A percentile compares a stretch with the other conserved stretches of the same genome.
These are phyloP conservation scores for Ormyrus thymus DNA, from an alignment of 2,888 invertebrate genomes.

Conservation along the genomic window DNA sequence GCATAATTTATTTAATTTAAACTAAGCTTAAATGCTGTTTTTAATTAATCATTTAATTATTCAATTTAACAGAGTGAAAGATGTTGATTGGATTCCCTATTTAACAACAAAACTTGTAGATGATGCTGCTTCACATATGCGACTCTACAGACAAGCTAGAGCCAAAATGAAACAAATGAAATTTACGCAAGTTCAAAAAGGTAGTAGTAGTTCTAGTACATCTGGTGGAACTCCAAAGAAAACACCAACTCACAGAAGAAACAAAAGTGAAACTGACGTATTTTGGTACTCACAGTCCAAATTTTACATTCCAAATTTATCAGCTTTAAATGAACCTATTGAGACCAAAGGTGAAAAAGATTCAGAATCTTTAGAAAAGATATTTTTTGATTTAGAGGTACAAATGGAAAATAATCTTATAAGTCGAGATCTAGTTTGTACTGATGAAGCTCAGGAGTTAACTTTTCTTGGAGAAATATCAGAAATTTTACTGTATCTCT, in stretches of 20 bases:
- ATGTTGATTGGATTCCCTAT: conserved; percentile 93
- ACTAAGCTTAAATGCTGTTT: neutral
- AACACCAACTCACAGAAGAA: conserved; percentile 80
- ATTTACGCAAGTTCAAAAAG: conserved; percentile 65
- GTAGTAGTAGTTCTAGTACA: conserved; percentile 68
- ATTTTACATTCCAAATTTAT: conserved; percentile 77
- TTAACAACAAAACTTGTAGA: conserved; percentile 91
- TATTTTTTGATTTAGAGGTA: conserved; percentile 93
- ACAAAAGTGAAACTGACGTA: conserved; percentile 85
- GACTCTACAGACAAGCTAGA: conserved; percentile 88
- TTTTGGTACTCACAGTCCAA: conserved; percentile 82
- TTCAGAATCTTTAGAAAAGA: conserved; percentile 78
- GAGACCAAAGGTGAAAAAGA: conserved; percentile 65
- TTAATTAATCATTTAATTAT: neutral
- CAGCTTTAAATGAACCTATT: conserved; percentile 68
- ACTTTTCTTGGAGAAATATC: conserved; percentile 89
- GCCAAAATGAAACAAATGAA: conserved; percentile 70
- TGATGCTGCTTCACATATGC: conserved; percentile 91
- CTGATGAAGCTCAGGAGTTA: conserved; percentile 81
- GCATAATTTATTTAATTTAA: too few species aligned
- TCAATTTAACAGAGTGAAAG: conserved; percentile 79
- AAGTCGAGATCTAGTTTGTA: conserved; percentile 88
- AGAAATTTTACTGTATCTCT: conserved; percentile 88
- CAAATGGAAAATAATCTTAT: conserved; percentile 88
- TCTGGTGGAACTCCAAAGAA: conserved; percentile 72